phyloP scores from a whole-genome alignment of 2,113 vertebrate species.

The Scolopax mira region DNA sequence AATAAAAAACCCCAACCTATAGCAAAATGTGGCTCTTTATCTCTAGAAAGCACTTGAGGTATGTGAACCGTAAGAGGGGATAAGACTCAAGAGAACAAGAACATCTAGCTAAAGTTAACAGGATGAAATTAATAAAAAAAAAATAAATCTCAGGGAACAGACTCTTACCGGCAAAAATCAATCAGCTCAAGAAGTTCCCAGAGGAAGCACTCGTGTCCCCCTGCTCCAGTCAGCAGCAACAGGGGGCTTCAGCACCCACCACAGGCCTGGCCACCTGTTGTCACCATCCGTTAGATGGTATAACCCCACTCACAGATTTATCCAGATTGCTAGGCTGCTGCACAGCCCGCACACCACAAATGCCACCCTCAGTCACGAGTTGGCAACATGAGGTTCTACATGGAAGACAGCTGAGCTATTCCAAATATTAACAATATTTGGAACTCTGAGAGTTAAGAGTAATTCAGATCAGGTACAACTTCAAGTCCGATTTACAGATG shows the following conservation, averaged over 20 bases:
- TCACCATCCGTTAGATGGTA: rapidly evolving
- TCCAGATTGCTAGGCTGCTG: not conserved
- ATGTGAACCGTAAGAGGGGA: not conserved
- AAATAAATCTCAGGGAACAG: not conserved
- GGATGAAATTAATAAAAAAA: not conserved
- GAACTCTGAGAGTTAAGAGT: not conserved
- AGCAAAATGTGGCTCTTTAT: not conserved
- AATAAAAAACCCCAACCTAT: not conserved
- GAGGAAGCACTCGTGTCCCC: not conserved
- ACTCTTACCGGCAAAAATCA: not conserved
- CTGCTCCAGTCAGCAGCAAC: not conserved
- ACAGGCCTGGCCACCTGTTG: not conserved
- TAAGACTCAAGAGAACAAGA: not conserved
- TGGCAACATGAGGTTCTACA: not conserved
- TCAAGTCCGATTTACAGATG: not conserved
- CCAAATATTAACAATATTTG: not conserved
- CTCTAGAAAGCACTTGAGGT: not conserved
- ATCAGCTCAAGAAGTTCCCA: not conserved
- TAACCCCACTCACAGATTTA: not conserved
- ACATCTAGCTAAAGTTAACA: not conserved
- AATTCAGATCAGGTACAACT: not conserved
- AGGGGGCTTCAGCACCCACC: not conserved
- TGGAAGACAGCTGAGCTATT: not conserved
- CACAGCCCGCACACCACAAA: not conserved
- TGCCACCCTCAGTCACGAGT: not conserved